Evolutionary conservation across 2,888 invertebrate species (phyloP), one percentile per base, ranked within the genome.

Genomic region (Phaonia tiefii): DNA sequence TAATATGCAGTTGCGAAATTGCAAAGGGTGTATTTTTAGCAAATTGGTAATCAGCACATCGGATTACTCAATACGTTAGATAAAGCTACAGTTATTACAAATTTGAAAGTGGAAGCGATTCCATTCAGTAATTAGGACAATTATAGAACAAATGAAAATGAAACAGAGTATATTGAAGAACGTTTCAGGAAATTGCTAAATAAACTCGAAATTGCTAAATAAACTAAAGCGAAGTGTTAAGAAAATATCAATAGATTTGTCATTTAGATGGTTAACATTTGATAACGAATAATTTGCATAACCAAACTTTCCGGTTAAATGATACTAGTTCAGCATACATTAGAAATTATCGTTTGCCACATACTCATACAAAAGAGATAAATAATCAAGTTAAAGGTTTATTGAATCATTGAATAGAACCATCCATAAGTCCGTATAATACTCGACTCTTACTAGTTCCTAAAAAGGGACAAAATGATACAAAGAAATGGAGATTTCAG

Each of bases 381-480:
- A 39, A 63, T 17, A 63, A 39, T 15, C 39, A 63, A 31, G 13
- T 39, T 60, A 51, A 31, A 31, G 31, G 31, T 31, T 31, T 31
- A 31, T 31, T 31, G 31, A 8, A 31, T 5, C 31, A 31, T 5
- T 31, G 37, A 7, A 46, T 67, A 22, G 74, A 66, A 66, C 46
- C 22, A 2, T 66, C 54, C 15, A 15, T 44, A n/a, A 66, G 66
- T 20, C 66, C 65, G 26, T 74, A 56, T 46, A 74, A 74, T n/a
- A n/a, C 49, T 39, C 69, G 22, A 13, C n/a, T 69, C 8, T 42
- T 69, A 46, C 25, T 74, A 11, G 74, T 74, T 20, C 74, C 66
- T 11, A 74, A 74, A 22, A 66, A 56, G 20, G 25, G n/a, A 56
- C 51, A 51, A 10, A 26, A 17, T 3, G 26, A 56, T 26, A 8